Evolutionary conservation across 1,140 invertebrate species (phyloP), one percentile per base, ranked within the genome.

Genomic region (Lepidostoma basale): DNA sequence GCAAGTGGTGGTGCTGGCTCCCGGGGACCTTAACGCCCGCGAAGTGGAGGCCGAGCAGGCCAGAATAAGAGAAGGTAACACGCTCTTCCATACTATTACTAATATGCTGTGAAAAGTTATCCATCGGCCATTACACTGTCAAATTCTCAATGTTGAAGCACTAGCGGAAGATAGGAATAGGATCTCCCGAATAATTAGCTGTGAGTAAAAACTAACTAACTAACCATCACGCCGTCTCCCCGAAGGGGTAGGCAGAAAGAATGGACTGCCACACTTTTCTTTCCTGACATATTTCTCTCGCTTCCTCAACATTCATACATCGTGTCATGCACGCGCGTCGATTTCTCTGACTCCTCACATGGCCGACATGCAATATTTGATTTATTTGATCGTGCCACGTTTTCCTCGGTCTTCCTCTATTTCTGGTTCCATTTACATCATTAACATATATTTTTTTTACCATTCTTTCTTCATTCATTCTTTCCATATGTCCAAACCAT

Each of bases 21-120:
- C 87, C 63, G 92, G 91, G 36, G 92, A 95, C 82, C 80, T 96
- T 16, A 91, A 89, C 45, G 89, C 88, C 40, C 89, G 93, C 75
- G 88, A 96, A 85, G 92, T 87, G 49, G 84, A 87, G 3, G 60
- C 26, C 9, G 60, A 63, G 44, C 14, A 49, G 22, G 25, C 25
- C 9, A 47, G 60, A 22, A 14, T 63, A 10, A n/a, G 14, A 8
- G 22, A 63, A n/a, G 60, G 60, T 63, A 12, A n/a, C n/a, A n/a
- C n/a, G n/a, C n/a, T n/a, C n/a, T n/a, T n/a, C n/a, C 4, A 22
- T 49, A 14, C 20, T 8, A n/a, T n/a, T 36, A 36, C 6, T 8
- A 8, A 36, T 36, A n/a, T 36, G 33, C 33, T 36, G 6, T 36
- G 33, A 8, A 6, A 36, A 8, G n/a, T 6, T 36, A 8, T 36